These are phyloP conservation scores for Eristalis pertinax DNA, from an alignment of 2,888 invertebrate genomes.

Conservation along the genomic window DNA sequence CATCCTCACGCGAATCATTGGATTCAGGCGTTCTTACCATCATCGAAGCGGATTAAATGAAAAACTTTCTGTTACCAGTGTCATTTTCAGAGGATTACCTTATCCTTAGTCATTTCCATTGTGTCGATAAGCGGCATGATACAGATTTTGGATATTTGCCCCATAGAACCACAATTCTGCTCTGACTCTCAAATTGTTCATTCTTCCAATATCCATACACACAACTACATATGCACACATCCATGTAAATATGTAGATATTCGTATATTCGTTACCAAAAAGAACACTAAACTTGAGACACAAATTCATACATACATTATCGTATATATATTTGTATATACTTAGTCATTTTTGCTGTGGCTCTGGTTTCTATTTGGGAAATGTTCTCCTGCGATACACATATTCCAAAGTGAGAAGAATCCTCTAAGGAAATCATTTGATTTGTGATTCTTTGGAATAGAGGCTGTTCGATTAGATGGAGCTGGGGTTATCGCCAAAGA, in stretches of 20 bases:
- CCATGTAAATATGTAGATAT: not conserved
- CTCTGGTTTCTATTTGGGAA: not conserved
- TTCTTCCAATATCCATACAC: not conserved
- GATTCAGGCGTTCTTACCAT: slow-evolving; percentile 17
- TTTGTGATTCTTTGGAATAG: slow-evolving; percentile 23
- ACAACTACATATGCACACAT: not conserved
- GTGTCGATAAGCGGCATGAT: slow-evolving; percentile 49
- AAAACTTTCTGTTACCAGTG: slow-evolving; percentile 52
- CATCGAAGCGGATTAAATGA: slow-evolving; percentile 57
- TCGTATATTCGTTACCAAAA: no score
- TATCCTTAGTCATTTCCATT: slow-evolving; percentile 31
- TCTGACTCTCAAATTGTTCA: not conserved
- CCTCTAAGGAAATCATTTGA: slow-evolving; percentile 29
- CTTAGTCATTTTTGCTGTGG: not conserved
- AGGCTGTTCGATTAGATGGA: not conserved
- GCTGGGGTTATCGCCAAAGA: not conserved
- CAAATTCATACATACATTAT: not conserved
- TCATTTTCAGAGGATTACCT: slow-evolving; percentile 60
- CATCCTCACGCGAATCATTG: not conserved
- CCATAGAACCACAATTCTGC: not conserved
- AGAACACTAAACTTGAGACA: not conserved
- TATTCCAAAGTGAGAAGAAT: slow-evolving; percentile 2
- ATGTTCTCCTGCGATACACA: not conserved
- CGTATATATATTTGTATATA: not conserved
- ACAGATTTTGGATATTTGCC: slow-evolving; percentile 36